Evolutionary conservation across 2,888 invertebrate genomes (phyloP).

Genomic region (Harmothoe impar): DNA sequence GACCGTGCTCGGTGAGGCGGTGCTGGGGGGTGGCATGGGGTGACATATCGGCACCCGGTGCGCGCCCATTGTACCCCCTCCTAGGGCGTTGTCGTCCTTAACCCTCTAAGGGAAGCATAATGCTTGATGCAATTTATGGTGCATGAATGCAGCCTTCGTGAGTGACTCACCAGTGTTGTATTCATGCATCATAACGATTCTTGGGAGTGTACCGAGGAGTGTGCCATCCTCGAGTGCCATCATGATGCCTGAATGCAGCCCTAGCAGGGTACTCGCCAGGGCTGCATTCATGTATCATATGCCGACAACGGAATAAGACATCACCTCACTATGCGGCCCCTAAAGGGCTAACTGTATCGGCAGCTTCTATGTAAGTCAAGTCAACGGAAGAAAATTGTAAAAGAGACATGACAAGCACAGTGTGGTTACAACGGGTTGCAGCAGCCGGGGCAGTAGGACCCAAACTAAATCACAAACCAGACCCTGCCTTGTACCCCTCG

Average conservation of each 20-base stretch:
- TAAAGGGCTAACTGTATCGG: background rate
- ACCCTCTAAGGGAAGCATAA: too few relatives aligned
- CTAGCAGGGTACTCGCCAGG: too few relatives aligned
- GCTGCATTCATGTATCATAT: too few relatives aligned
- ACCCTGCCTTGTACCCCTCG: background rate
- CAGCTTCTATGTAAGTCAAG: background rate
- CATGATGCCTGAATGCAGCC: too few relatives aligned
- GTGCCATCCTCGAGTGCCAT: too few relatives aligned
- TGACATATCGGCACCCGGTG: background rate
- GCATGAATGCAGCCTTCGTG: too few relatives aligned
- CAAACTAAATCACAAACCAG: constrained; percentile 38
- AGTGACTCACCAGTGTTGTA: too few relatives aligned
- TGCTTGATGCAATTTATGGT: too few relatives aligned
- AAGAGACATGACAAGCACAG: background rate
- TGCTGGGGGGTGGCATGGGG: background rate
- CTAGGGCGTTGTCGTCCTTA: background rate
- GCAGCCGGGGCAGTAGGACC: background rate
- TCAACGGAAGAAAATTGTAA: background rate
- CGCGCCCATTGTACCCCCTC: background rate
- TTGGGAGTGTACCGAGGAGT: too few relatives aligned
- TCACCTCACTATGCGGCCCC: too few relatives aligned
- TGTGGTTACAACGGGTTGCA: background rate
- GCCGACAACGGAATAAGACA: too few relatives aligned
- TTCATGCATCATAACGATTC: too few relatives aligned
- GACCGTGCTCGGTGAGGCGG: background rate